Conservation (phyloP, 2,888 invertebrate species). For the Drosophila merina region DNA sequence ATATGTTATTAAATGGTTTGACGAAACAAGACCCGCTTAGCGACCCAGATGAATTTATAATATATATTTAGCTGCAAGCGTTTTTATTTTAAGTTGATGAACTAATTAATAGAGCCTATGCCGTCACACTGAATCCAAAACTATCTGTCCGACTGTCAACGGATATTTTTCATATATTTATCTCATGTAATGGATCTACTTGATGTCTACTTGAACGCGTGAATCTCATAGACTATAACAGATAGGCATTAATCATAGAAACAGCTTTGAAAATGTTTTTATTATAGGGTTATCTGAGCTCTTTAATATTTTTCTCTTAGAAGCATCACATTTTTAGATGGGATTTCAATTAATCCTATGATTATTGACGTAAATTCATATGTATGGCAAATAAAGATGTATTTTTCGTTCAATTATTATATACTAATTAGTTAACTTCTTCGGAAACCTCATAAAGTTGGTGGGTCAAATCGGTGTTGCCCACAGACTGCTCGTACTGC, state of each 20-base stretch:
- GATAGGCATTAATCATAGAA: no score
- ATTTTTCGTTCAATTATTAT: neutral
- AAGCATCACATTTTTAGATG: no score
- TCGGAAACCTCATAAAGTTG: constrained; percentile 75
- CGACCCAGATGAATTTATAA: constrained; percentile 3
- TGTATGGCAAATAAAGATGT: neutral
- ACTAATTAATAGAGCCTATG: constrained; percentile 74
- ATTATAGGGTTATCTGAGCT: no score
- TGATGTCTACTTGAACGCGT: no score
- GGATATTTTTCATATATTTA: neutral
- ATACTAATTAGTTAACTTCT: constrained; percentile 50
- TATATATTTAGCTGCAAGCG: neutral
- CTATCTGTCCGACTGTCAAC: constrained; percentile 6
- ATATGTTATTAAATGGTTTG: neutral
- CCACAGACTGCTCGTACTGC: constrained; percentile 76
- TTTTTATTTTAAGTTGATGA: constrained; percentile 56
- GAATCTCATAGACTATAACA: no score
- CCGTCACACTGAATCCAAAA: constrained; percentile 63
- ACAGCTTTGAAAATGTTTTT: no score
- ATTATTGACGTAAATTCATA: no score
- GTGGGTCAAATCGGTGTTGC: constrained; percentile 78
- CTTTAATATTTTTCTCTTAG: no score
- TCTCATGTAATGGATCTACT: no score
- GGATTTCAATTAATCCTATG: no score
- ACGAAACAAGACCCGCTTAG: neutral